Evolutionary conservation across 2,888 invertebrate species (phyloP).

Genomic region (Lordiphosa andalusiaca): DNA sequence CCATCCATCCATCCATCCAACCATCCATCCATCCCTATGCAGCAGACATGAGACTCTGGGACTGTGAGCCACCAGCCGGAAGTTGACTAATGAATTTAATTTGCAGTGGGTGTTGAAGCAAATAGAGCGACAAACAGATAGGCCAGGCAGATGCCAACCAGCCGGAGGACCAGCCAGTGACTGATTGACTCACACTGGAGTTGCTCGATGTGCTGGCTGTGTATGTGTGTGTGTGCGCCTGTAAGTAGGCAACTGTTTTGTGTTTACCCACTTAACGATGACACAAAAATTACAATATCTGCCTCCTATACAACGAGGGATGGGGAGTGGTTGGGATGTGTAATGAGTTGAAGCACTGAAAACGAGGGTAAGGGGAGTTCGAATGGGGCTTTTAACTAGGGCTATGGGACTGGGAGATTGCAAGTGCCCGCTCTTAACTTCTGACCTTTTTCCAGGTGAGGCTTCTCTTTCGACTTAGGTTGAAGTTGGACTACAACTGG

Average conservation of each 20-base stretch:
- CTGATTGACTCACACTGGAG: constrained; percentile 53
- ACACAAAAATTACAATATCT: too few species aligned
- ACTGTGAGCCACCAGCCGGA: constrained; percentile 46
- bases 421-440: too few species aligned
- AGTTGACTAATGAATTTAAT: constrained; percentile 78
- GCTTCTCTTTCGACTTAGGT: too few species aligned
- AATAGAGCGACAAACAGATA: constrained; percentile 66
- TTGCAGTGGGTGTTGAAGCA: constrained; percentile 77
- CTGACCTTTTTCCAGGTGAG: too few species aligned
- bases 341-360: too few species aligned
- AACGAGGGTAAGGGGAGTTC: too few species aligned
- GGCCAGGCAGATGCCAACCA: constrained; percentile 24
- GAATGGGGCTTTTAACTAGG: too few species aligned
- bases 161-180: constrained; percentile 22
- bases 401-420: too few species aligned
- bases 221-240: constrained; percentile 13
- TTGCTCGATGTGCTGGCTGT: not conserved
- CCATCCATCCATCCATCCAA: not conserved
- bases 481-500: too few species aligned
- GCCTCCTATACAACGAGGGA: too few species aligned
- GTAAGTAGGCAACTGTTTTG: constrained; percentile 51
- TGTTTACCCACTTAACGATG: constrained; percentile 19
- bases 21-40: not conserved
- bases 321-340: too few species aligned
- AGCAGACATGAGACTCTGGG: constrained; percentile 1